Evolutionary conservation across 30 jellyfish, hydroid and myxozoan genomes (phyloP).

Genomic region (Turritopsis dohrnii): DNA sequence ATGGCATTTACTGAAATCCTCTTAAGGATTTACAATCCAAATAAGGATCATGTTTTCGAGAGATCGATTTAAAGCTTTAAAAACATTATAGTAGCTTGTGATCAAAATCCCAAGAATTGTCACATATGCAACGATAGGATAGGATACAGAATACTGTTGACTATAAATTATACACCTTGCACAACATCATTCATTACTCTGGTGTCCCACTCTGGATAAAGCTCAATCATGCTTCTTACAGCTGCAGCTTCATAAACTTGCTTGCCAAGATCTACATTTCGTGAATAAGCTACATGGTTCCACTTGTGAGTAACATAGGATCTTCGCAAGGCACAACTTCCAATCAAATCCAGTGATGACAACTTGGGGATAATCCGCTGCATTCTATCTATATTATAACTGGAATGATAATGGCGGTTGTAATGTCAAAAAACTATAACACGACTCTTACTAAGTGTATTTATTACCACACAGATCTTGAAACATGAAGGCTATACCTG

Average conservation of each 20-base stretch:
- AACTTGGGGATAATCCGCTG: background rate
- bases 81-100: too few species aligned
- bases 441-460: too few species aligned
- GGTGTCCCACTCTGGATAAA: slow-evolving; percentile 25
- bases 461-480: too few species aligned
- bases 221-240: slow-evolving; percentile 11
- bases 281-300: slow-evolving; percentile 18
- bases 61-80: too few species aligned
- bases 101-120: too few species aligned
- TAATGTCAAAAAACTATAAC: too few species aligned
- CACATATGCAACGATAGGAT: too few species aligned
- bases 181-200: slow-evolving; percentile 18
- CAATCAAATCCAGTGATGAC: background rate
- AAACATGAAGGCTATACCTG: too few species aligned
- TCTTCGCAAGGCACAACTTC: background rate
- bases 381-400: background rate
- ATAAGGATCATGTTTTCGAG: too few species aligned
- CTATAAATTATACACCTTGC: slow-evolving; percentile 15
- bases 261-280: slow-evolving; percentile 22
- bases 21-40: too few species aligned
- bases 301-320: background rate
- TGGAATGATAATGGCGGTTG: too few species aligned
- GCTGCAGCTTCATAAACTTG: slow-evolving; percentile 33
- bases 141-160: background rate
- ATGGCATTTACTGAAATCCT: too few species aligned